Evolutionary conservation across 2,113 vertebrate species (phyloP).

Genomic region (Campylomormyrus numenius): DNA sequence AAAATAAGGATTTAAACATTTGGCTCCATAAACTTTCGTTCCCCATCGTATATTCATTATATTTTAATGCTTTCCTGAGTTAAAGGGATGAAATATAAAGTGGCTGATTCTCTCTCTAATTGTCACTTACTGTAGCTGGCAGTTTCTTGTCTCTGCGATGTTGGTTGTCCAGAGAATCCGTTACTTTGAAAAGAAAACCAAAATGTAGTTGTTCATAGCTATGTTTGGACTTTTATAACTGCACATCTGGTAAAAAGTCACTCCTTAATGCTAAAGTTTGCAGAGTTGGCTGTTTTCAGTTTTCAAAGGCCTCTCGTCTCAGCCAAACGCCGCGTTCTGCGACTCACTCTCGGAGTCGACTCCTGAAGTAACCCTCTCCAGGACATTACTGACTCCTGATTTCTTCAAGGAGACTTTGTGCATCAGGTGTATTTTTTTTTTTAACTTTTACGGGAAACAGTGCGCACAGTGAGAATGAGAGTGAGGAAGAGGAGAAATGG

Average conservation of each 20-base stretch:
- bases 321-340: background rate
- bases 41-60: background rate
- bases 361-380: background rate
- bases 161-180: background rate
- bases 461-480: background rate
- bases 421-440: background rate
- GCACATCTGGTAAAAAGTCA: background rate
- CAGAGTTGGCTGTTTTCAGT: background rate
- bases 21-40: background rate
- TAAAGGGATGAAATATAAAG: background rate
- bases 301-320: background rate
- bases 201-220: background rate
- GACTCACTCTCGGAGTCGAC: background rate
- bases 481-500: background rate
- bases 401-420: background rate
- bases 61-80: slow-evolving; percentile 5
- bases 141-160: background rate
- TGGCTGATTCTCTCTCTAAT: background rate
- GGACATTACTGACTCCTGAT: background rate
- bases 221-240: background rate
- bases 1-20: background rate
- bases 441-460: background rate
- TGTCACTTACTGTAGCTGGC: background rate
- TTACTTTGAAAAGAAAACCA: background rate
- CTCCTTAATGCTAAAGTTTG: background rate